A percentile compares a stretch with the other conserved stretches of the same genome.
Evolutionary conservation across 2,888 invertebrate genomes (phyloP).

Genomic region (Cerceris ruficornis): DNA sequence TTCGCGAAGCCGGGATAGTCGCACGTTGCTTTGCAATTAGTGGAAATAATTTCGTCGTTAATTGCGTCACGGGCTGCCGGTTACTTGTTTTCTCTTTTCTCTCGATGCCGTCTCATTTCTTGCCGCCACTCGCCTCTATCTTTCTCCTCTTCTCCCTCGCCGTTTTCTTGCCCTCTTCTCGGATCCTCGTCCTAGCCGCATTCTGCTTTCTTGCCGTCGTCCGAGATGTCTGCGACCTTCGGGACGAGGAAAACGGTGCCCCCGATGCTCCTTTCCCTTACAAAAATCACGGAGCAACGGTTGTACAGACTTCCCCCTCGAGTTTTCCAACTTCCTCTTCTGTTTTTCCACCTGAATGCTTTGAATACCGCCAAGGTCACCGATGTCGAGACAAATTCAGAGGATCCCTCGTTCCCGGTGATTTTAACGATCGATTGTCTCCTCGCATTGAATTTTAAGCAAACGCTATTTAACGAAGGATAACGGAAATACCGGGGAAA

Average conservation of each 20-base stretch:
- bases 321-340: no score
- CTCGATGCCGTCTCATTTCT: constrained; percentile 26
- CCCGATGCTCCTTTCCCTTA: constrained; percentile 8
- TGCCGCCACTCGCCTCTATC: constrained; percentile 6
- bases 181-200: constrained; percentile 17
- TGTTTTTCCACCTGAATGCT: no score
- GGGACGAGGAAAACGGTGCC: constrained; percentile 40
- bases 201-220: constrained; percentile 34
- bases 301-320: no score
- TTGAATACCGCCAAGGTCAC: no score
- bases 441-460: no score
- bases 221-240: constrained; percentile 19
- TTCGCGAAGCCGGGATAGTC: constrained; percentile 27
- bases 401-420: no score
- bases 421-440: no score
- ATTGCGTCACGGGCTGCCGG: constrained; percentile 60
- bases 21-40: constrained; percentile 58
- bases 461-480: no score
- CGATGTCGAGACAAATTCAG: no score
- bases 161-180: background rate
- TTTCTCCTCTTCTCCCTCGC: constrained; percentile 3
- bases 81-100: constrained; percentile 58
- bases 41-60: constrained; percentile 64
- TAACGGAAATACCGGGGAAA: no score
- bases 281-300: constrained; percentile 1